Evolutionary conservation across 2,888 invertebrate species (phyloP).

Genomic region (Euclidia mi): DNA sequence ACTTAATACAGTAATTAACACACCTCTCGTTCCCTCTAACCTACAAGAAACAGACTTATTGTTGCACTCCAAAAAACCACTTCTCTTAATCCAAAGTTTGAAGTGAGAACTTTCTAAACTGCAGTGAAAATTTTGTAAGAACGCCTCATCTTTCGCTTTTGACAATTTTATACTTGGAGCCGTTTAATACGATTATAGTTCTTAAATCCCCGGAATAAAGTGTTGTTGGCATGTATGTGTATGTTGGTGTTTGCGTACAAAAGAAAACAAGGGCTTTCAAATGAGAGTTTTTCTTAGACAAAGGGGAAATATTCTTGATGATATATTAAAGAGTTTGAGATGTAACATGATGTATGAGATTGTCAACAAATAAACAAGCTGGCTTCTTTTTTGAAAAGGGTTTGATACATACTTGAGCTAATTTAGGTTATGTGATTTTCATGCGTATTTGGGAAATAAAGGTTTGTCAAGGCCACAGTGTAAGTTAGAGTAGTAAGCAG

Average conservation of each 20-base stretch:
- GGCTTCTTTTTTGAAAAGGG: too few species aligned
- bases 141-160: slow-evolving; percentile 25
- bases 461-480: too few species aligned
- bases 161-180: slow-evolving; percentile 16
- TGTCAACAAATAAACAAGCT: slow-evolving; percentile 7
- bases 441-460: too few species aligned
- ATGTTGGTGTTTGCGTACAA: slow-evolving; percentile 25
- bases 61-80: slow-evolving; percentile 3
- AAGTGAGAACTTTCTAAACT: slow-evolving; percentile 3
- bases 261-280: slow-evolving; percentile 33
- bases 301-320: slow-evolving; percentile 30
- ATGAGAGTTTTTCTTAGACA: slow-evolving; percentile 43
- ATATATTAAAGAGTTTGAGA: slow-evolving; percentile 23
- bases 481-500: too few species aligned
- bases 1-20: slow-evolving; percentile 38
- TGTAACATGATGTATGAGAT: slow-evolving; percentile 13
- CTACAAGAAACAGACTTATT: slow-evolving; percentile 22
- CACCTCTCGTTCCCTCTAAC: slow-evolving; percentile 17
- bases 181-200: slow-evolving; percentile 7
- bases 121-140: slow-evolving; percentile 34
- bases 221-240: neutral
- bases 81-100: neutral
- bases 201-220: neutral
- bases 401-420: too few species aligned
- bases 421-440: too few species aligned